Evolutionary conservation across 2,113 vertebrate genomes (phyloP), one percentile per base, ranked within the genome.

Genomic region (Gopherus flavomarginatus): DNA sequence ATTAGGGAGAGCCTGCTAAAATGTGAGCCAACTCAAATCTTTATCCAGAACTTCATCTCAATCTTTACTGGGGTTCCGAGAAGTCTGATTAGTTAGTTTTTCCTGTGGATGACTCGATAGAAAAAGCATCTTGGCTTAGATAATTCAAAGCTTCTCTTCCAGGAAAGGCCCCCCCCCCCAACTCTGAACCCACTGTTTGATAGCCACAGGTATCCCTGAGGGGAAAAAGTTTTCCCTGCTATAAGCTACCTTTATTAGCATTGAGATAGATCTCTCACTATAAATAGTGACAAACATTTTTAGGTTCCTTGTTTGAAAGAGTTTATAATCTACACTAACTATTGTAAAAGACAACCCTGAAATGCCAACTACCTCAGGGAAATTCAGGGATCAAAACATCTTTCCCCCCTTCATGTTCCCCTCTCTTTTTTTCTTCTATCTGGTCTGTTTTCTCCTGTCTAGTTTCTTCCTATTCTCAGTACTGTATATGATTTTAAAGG

Each of bases 141-240:
- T 54, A 42, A 14, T 4, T 38, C 21, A 24, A 82, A 26, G 5
- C 11, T 82, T 54, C 35, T 81, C 35, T 81, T 81, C 35, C 80
- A 26, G 21, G n/a, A 29, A 2, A 4, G 17, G 17, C 75, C 1
- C 86, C 57, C 2, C 82, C 0, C 0, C 4, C 0, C 1, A 11
- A 2, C 22, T 24, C 22, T 14, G 62, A 53, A 6, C 8, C 38
- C 44, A 50, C 4, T 84, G 79, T 0, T 50, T 50, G 14, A 50
- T 50, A 50, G 13, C 14, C 50, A 50, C 50, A 50, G 50, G 50
- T 50, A 50, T 50, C 13, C 50, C 50, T 50, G 4, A 50, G 50
- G 2, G 14, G 50, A 5, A 50, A 16, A 50, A 14, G 5, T 4
- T 27, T 57, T 27, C 1, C 10, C 26, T 65, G 8, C 62, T n/a